phyloP scores from a whole-genome alignment of 2,888 invertebrate genomes.

The Stratiomys singularior region DNA sequence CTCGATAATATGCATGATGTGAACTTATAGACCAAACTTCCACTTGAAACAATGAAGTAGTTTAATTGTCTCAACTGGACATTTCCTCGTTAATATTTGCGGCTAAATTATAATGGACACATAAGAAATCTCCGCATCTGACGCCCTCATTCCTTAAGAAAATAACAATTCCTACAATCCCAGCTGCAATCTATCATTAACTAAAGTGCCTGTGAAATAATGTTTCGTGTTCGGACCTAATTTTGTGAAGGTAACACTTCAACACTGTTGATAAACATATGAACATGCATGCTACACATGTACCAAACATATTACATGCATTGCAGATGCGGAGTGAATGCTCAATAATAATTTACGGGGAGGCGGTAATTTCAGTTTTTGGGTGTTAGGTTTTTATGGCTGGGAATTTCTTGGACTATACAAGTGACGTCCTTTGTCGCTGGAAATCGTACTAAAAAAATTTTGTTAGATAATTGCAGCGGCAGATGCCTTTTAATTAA shows the following conservation, averaged over 20 bases:
- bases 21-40: not conserved
- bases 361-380: no score
- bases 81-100: conserved; percentile 28
- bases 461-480: no score
- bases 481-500: no score
- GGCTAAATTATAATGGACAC: conserved; percentile 20
- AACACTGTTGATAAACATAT: no score
- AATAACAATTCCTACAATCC: conserved; percentile 8
- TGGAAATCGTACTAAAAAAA: no score
- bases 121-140: conserved; percentile 24
- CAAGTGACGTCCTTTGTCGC: no score
- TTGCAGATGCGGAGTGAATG: not conserved
- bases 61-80: conserved; percentile 37
- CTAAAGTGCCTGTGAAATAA: not conserved
- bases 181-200: conserved; percentile 33
- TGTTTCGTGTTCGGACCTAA: conserved; percentile 15
- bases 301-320: conserved; percentile 17
- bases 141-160: conserved; percentile 33
- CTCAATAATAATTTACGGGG: no score
- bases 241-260: conserved; percentile 21
- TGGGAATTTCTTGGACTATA: no score
- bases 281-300: no score
- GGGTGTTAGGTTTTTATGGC: no score
- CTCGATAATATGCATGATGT: not conserved
- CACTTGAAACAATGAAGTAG: conserved; percentile 25